phyloP scores from a whole-genome alignment of 92 coral and sea anemone species.

The Nematostella vectensis region DNA sequence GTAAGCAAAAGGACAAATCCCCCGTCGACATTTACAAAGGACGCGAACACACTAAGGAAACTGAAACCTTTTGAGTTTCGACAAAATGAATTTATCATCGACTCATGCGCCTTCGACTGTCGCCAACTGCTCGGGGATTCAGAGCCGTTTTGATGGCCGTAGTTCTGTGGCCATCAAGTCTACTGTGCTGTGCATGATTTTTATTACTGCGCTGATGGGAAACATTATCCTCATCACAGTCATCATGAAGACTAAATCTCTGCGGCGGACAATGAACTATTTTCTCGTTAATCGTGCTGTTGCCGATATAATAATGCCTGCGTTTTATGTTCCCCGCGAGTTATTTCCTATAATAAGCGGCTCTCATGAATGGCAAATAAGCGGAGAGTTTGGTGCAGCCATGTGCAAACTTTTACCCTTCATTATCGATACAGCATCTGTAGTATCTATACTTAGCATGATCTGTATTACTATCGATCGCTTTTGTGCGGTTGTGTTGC shows the following conservation, averaged over 20 bases:
- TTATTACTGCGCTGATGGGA: background rate
- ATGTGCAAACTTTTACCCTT: conserved; percentile 5
- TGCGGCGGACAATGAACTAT: conserved; percentile 3
- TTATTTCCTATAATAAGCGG: background rate
- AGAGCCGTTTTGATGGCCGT: background rate
- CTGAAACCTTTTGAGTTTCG: no score
- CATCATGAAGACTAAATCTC: background rate
- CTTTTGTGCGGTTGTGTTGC: conserved; percentile 25
- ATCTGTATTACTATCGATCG: conserved; percentile 19
- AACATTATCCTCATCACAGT: background rate
- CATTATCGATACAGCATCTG: conserved; percentile 4
- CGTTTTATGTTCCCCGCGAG: background rate
- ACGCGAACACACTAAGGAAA: no score
- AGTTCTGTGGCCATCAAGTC: background rate
- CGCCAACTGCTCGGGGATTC: background rate
- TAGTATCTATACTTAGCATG: conserved; percentile 27
- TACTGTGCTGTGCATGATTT: background rate
- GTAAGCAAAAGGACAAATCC: no score
- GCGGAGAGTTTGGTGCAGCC: conserved; percentile 5
- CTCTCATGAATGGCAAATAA: conserved; percentile 1
- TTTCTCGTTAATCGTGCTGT: background rate
- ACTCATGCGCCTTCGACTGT: background rate
- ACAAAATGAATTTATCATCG: background rate
- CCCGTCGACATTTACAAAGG: no score
- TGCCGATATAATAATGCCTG: background rate